Conservation (phyloP, 2,888 invertebrate genomes). For the Abrostola tripartita region DNA sequence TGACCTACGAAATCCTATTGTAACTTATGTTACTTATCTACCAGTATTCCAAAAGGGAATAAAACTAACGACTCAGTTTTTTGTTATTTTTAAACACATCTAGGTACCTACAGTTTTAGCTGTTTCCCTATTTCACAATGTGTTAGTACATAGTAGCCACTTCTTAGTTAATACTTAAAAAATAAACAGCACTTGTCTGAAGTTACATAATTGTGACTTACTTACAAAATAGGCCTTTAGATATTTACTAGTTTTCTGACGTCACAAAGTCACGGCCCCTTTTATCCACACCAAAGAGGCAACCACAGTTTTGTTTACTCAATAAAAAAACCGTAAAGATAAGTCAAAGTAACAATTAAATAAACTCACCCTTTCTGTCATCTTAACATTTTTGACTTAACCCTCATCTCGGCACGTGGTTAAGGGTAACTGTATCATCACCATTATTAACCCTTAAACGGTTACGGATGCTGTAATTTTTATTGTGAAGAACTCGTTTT, state of each 20-base stretch:
- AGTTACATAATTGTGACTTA: too few species aligned
- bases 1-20: too few species aligned
- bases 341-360: slow-evolving; percentile 45
- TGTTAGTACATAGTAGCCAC: too few species aligned
- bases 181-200: too few species aligned
- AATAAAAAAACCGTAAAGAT: slow-evolving; percentile 27
- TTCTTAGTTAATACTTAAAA: too few species aligned
- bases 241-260: background rate
- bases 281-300: background rate
- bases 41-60: too few species aligned
- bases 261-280: background rate
- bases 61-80: too few species aligned
- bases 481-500: slow-evolving; percentile 58
- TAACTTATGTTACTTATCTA: too few species aligned
- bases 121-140: too few species aligned
- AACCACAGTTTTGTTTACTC: background rate
- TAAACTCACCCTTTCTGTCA: slow-evolving; percentile 52
- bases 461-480: slow-evolving; percentile 75
- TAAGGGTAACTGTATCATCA: slow-evolving; percentile 71
- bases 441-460: slow-evolving; percentile 78
- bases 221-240: too few species aligned
- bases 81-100: too few species aligned
- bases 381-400: slow-evolving; percentile 63
- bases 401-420: slow-evolving; percentile 82
- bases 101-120: too few species aligned